Evolutionary conservation across 2,888 invertebrate genomes (phyloP), one percentile per base, ranked within the genome.

Genomic region (Philopedon plagiatum): DNA sequence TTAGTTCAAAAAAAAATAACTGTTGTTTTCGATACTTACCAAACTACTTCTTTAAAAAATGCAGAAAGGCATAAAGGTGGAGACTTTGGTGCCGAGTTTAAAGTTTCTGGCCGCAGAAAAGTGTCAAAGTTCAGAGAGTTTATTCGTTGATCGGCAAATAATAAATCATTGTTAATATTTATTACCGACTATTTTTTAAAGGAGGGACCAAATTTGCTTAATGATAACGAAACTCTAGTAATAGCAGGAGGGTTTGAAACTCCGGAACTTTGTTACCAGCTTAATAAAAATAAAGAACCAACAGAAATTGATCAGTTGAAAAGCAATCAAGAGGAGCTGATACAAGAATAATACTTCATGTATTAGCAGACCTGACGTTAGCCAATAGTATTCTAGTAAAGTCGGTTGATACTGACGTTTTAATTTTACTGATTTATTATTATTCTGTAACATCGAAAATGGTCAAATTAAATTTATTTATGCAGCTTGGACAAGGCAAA

Each of bases 21-120:
- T 32, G 8, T 51, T 26, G 63, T 63, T 26, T 26, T 26, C 7
- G 64, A 54, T 56, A 64, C 56, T 19, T 64, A 39, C 32, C 18
- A 19, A 46, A 21, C 49, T 7, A 63, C 46, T 9, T 56, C 64
- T 13, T 23, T 54, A 18, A 64, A 64, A 64, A 65, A 65, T 56
- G 57, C 32, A 21, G 63, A 63, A 63, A 26, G 63, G 26, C 3
- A 7, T 15, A 29, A 41, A 44, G 26, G 61, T 29, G 44, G 44
- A 44, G 61, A 46, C 21, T 41, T 44, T 61, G 26, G 41, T 15
- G 46, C 44, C 23, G n/a, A 26, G 26, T 26, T 26, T 26, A 26
- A 26, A 26, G 26, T 26, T 7, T 26, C 26, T 26, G 26, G 26
- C 7, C 26, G 3, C 26, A 26, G 34, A 37, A n/a, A 26, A 29